Evolutionary conservation across 2,888 invertebrate genomes (phyloP).

Genomic region (Diaphora mendica): DNA sequence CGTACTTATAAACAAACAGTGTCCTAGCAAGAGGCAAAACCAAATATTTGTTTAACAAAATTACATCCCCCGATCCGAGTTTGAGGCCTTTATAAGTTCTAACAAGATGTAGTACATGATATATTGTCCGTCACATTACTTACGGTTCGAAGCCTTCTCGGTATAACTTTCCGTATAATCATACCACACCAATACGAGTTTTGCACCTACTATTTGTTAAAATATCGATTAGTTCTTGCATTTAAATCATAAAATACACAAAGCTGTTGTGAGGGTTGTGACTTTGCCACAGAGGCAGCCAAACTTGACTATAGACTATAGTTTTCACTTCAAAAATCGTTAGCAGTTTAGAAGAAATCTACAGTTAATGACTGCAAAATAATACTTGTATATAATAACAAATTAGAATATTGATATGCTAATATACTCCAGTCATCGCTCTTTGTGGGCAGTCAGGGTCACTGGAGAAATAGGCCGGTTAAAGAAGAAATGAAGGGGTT

Average conservation of each 20-base stretch:
- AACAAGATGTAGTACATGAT: conserved; percentile 12
- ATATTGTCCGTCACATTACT: conserved; percentile 12
- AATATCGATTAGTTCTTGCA: background rate
- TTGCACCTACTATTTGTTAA: conserved; percentile 4
- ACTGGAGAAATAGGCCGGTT: too few species aligned
- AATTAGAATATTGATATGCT: too few species aligned
- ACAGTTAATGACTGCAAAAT: too few species aligned
- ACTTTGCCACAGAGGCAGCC: too few species aligned
- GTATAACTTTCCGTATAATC: conserved; percentile 9
- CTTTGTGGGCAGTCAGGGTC: too few species aligned
- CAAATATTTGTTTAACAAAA: conserved; percentile 14
- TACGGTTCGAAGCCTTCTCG: background rate
- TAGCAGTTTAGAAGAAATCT: too few species aligned
- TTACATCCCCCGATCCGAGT: conserved; percentile 8
- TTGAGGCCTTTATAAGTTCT: conserved; percentile 8
- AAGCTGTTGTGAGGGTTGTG: too few species aligned
- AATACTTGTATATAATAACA: too few species aligned
- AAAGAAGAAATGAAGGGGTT: too few species aligned
- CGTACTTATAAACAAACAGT: background rate
- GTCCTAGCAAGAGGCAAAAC: background rate
- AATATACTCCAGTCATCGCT: too few species aligned
- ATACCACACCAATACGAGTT: conserved; percentile 1
- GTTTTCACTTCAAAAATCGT: too few species aligned
- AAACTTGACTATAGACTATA: too few species aligned
- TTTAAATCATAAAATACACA: background rate